These are phyloP conservation scores for Columba janthina DNA, from an alignment of 2,113 vertebrate species.

Conservation along the genomic window DNA sequence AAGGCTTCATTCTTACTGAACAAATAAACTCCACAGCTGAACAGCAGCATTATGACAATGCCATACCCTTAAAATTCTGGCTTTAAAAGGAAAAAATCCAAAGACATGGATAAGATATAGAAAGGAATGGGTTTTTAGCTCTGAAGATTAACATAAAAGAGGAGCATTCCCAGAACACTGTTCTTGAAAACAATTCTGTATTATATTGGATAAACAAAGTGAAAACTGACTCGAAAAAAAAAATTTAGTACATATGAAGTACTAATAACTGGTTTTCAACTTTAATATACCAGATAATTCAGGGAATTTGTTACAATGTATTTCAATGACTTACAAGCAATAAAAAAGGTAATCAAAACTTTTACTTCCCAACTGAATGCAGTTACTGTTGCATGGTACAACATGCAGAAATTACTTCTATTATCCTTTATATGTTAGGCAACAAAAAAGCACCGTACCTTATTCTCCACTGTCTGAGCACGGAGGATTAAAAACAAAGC, in stretches of 20 bases:
- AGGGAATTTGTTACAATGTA: background rate
- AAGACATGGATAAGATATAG: background rate
- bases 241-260: background rate
- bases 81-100: background rate
- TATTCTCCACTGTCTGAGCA: constrained; percentile 38
- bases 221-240: background rate
- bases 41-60: background rate
- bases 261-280: background rate
- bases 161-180: background rate
- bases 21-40: background rate
- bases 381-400: background rate
- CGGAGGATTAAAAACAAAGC: constrained; percentile 28
- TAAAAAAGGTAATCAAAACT: constrained; percentile 39
- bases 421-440: background rate
- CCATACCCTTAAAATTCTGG: background rate
- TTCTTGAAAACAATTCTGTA: background rate
- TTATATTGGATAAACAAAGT: background rate
- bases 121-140: background rate
- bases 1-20: background rate
- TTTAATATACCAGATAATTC: background rate
- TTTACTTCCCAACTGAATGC: background rate
- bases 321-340: constrained; percentile 31
- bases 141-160: background rate
- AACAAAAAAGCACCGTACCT: constrained; percentile 57
- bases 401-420: constrained; percentile 9